Evolutionary conservation across 2,888 invertebrate genomes (phyloP).

Genomic region (Patella pellucida): DNA sequence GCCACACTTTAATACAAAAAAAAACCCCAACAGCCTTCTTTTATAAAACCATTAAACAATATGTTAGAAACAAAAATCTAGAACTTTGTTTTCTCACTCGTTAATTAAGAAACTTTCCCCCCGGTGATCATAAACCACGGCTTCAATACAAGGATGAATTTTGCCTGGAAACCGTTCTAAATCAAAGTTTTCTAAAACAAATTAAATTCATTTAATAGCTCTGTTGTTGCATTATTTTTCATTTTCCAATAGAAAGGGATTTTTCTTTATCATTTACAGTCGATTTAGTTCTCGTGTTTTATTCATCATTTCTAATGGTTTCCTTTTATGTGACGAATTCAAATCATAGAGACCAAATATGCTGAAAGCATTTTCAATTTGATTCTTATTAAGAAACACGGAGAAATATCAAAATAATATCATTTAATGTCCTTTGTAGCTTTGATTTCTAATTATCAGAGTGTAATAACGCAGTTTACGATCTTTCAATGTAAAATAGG

Average conservation of each 20-base stretch:
- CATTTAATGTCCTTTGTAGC: slow-evolving; percentile 1
- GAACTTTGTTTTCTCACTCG: not conserved
- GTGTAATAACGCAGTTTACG: not conserved
- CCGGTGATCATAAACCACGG: not conserved
- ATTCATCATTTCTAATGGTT: not conserved
- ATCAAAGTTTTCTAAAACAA: slow-evolving; percentile 6
- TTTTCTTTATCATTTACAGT: slow-evolving; percentile 1
- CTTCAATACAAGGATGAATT: not conserved
- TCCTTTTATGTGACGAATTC: not conserved
- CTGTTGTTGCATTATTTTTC: slow-evolving; percentile 10
- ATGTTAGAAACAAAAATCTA: not conserved
- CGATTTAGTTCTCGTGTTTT: not conserved
- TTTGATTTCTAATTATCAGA: not conserved
- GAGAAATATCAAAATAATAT: slow-evolving; percentile 7
- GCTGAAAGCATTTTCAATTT: slow-evolving; percentile 12
- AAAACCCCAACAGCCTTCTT: too few species aligned
- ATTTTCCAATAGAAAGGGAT: not conserved
- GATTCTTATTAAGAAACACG: slow-evolving; percentile 2
- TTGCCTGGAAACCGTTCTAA: not conserved
- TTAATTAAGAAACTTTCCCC: not conserved
- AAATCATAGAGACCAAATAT: not conserved
- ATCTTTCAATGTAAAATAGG: not conserved
- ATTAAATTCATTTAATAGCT: slow-evolving; percentile 10
- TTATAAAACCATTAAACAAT: not conserved
- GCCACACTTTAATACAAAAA: too few species aligned